A percentile compares a stretch with the other conserved stretches of the same genome.
Conservation (phyloP, 2,113 vertebrate species). For the Pelmatolapia mariae region DNA sequence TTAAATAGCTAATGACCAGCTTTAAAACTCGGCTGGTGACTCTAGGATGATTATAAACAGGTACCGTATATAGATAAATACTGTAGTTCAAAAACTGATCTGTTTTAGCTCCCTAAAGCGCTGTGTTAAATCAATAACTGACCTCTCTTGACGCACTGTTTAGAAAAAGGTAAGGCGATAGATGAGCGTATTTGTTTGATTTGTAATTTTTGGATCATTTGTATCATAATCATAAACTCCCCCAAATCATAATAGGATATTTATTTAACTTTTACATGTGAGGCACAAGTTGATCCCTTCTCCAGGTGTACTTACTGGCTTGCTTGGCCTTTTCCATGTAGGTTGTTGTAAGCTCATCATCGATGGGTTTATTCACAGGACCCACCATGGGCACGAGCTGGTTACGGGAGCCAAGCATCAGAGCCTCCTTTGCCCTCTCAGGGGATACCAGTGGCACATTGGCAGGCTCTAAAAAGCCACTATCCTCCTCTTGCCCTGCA, state of each 20-base stretch:
- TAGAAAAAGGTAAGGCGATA: neutral
- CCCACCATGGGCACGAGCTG: slow-evolving; percentile 97
- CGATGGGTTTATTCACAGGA: slow-evolving; percentile 85
- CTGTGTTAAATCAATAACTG: neutral
- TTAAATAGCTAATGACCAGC: neutral
- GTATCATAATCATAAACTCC: neutral
- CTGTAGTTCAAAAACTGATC: neutral
- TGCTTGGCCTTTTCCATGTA: slow-evolving; percentile 94
- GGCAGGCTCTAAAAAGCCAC: slow-evolving; percentile 66
- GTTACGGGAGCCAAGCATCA: slow-evolving; percentile 79
- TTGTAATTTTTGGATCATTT: neutral
- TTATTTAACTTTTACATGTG: neutral
- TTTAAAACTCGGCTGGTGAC: neutral
- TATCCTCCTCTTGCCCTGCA: slow-evolving; percentile 66
- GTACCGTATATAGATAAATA: neutral
- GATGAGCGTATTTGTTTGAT: neutral
- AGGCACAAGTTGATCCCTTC: neutral
- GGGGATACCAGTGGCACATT: slow-evolving; percentile 76
- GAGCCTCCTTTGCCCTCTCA: slow-evolving; percentile 78
- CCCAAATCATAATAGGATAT: neutral
- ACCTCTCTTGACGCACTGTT: neutral
- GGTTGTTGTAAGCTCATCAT: slow-evolving; percentile 91
- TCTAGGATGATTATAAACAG: neutral
- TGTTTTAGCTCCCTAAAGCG: neutral
- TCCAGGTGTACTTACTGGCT: slow-evolving; percentile 86